These are phyloP conservation scores for Ochlodes sylvanus DNA, from an alignment of 2,888 invertebrate genomes.

Conservation along the genomic window DNA sequence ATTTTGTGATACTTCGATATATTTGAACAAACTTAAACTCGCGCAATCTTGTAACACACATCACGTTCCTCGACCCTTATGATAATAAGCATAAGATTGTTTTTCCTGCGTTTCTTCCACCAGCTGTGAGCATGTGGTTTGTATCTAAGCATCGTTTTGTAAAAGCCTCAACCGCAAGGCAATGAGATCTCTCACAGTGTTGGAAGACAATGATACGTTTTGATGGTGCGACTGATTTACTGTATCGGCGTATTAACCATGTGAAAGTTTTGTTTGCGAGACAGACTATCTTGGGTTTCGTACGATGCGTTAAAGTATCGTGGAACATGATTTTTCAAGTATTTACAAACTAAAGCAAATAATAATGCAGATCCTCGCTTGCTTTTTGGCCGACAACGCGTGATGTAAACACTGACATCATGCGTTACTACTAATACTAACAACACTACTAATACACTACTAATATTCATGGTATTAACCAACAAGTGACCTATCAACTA, in stretches of 20 bases:
- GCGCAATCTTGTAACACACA: constrained; percentile 23
- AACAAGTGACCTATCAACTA: too few relatives aligned
- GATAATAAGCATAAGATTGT: constrained; percentile 40
- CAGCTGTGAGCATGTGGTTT: constrained; percentile 38
- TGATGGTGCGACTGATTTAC: constrained; percentile 73
- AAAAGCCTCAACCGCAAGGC: constrained; percentile 73
- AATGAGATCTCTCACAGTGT: constrained; percentile 72
- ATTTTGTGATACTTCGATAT: constrained; percentile 80
- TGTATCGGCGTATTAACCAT: constrained; percentile 50
- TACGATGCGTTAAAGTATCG: neutral
- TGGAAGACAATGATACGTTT: constrained; percentile 78
- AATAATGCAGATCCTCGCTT: too few relatives aligned
- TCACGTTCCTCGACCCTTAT: constrained; percentile 35
- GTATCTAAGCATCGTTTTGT: constrained; percentile 56
- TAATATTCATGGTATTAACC: too few relatives aligned
- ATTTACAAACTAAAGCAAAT: too few relatives aligned
- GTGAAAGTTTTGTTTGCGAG: constrained; percentile 35
- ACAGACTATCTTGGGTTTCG: neutral
- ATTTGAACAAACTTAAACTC: constrained; percentile 56
- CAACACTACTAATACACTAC: too few relatives aligned
- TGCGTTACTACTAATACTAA: too few relatives aligned
- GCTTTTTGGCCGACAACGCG: too few relatives aligned
- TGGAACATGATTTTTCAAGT: too few relatives aligned
- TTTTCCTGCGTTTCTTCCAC: neutral
- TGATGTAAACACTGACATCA: too few relatives aligned